A percentile compares a stretch with the other conserved stretches of the same genome.
Conservation (phyloP, 2,113 vertebrate species). For the Sinocyclocheilus anophthalmus region DNA sequence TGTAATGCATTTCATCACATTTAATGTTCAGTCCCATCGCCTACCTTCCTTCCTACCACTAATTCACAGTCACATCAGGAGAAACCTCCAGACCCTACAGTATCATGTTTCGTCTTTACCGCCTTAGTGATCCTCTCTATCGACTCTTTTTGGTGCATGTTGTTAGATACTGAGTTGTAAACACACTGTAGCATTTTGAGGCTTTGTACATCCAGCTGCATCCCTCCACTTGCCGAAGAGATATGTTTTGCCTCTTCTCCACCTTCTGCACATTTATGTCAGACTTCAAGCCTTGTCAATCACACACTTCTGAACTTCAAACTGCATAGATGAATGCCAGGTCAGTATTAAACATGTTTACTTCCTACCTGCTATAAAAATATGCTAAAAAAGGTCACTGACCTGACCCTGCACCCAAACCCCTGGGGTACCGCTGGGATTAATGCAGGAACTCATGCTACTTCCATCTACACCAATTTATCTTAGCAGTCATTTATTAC, state of each 20-base stretch:
- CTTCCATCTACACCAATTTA: too few species aligned
- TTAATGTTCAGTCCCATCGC: background rate
- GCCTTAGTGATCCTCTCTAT: too few species aligned
- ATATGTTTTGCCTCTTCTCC: background rate
- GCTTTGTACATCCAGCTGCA: background rate
- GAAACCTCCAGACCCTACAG: background rate
- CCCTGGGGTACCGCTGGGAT: too few species aligned
- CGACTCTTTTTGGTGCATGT: background rate
- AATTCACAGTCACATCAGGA: background rate
- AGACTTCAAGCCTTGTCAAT: background rate
- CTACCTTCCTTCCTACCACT: background rate
- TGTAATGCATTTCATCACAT: background rate
- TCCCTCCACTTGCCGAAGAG: background rate
- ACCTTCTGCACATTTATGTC: background rate
- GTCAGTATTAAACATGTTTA: background rate
- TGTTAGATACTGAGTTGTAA: background rate
- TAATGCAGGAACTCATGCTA: too few species aligned
- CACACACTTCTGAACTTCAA: constrained; percentile 20
- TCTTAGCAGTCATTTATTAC: too few species aligned
- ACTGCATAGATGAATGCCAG: constrained; percentile 62
- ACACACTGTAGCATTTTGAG: constrained; percentile 8
- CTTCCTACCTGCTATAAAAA: background rate
- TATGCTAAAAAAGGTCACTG: too few species aligned
- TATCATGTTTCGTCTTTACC: constrained; percentile 7
- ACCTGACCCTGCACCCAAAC: too few species aligned